These are phyloP conservation scores for Brachyptera risi DNA, from an alignment of 2,888 invertebrate species.

Conservation along the genomic window DNA sequence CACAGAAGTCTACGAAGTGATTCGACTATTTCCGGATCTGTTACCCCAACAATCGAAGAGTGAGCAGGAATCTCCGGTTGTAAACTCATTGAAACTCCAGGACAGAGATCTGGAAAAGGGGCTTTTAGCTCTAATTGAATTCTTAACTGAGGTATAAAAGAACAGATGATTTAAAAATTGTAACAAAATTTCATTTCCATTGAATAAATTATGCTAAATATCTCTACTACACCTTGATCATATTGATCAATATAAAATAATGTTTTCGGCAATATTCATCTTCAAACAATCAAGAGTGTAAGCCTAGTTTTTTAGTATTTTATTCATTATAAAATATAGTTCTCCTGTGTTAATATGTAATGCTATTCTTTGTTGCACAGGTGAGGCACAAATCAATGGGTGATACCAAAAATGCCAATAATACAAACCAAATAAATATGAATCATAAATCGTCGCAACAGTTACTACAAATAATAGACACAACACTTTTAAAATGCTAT, in stretches of 20 bases:
- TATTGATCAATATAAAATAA: too few species aligned
- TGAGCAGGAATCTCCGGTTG: slow-evolving; percentile 47
- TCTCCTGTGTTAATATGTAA: too few species aligned
- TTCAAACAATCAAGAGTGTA: background rate
- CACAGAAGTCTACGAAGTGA: slow-evolving; percentile 74
- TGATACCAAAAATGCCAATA: slow-evolving; percentile 22
- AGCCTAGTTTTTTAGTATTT: too few species aligned
- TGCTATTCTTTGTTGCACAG: slow-evolving; percentile 34
- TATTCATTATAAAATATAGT: too few species aligned
- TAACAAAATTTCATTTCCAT: too few species aligned
- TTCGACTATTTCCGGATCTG: slow-evolving; percentile 88
- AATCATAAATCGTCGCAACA: slow-evolving; percentile 55
- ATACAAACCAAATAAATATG: slow-evolving; percentile 22
- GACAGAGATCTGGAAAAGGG: slow-evolving; percentile 86
- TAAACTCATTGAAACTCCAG: slow-evolving; percentile 57
- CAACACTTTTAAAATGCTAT: slow-evolving; percentile 94
- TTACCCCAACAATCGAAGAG: slow-evolving; percentile 55
- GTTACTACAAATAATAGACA: slow-evolving; percentile 90
- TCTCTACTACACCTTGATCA: too few species aligned
- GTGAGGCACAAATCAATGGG: slow-evolving; percentile 38
- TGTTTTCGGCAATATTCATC: too few species aligned
- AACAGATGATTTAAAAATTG: too few species aligned
- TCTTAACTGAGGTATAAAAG: slow-evolving; percentile 79
- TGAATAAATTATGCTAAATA: too few species aligned
- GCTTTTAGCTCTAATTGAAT: slow-evolving; percentile 82